Evolutionary conservation across 2,113 vertebrate genomes (phyloP).

Genomic region (Dicrurus megarhynchus): DNA sequence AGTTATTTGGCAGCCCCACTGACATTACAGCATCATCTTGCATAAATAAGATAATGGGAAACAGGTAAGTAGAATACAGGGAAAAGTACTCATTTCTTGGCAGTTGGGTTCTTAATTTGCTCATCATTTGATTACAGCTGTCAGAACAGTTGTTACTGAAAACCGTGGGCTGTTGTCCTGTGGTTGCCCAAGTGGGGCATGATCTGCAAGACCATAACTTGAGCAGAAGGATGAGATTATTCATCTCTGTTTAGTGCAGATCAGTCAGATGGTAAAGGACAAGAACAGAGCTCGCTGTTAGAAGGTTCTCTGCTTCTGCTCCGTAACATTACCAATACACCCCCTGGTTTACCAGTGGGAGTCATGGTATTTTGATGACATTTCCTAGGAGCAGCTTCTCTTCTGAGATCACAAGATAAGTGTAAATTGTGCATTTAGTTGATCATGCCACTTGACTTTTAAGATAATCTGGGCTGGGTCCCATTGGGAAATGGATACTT

Average conservation of each 20-base stretch:
- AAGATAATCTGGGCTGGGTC: neutral
- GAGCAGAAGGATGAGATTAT: neutral
- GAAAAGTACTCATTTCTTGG: neutral
- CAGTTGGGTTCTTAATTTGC: neutral
- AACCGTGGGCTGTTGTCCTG: neutral
- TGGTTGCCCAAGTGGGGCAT: neutral
- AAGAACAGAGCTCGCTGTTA: neutral
- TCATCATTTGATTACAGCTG: neutral
- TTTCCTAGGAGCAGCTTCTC: constrained; percentile 21
- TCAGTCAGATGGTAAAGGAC: neutral
- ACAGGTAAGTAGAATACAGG: neutral
- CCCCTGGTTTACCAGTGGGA: constrained; percentile 16
- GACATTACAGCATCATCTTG: neutral
- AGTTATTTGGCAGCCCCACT: neutral
- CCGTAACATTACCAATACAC: neutral
- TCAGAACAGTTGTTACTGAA: neutral
- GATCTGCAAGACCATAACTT: neutral
- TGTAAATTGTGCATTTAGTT: constrained; percentile 23
- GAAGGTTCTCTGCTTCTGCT: neutral
- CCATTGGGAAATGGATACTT: neutral
- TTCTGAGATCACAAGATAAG: constrained; percentile 26
- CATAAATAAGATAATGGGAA: neutral
- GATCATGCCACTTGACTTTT: constrained; percentile 18
- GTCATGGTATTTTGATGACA: constrained; percentile 54
- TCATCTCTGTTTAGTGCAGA: neutral